Conservation (phyloP, 2,113 vertebrate genomes). For the Sceloporus tristichus region DNA sequence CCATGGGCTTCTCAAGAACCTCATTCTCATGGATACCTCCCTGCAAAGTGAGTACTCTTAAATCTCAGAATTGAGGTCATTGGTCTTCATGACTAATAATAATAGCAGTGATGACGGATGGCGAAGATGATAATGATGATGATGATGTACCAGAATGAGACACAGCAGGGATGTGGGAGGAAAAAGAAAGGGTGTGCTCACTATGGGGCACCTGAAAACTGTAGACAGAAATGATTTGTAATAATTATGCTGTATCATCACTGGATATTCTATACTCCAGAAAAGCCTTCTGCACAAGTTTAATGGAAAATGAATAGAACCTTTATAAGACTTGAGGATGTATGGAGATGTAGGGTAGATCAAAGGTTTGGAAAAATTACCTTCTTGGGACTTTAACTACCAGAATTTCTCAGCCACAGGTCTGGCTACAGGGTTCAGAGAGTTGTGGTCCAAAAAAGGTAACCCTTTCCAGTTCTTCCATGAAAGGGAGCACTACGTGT, state of each 20-base stretch:
- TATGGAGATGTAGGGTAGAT: neutral
- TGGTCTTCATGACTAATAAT: neutral
- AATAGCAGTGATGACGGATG: too few species aligned
- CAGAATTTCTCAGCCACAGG: too few species aligned
- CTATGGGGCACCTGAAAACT: neutral
- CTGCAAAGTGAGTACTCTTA: slow-evolving; percentile 76
- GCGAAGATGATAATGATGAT: too few species aligned
- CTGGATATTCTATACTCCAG: neutral
- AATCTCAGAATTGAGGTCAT: neutral
- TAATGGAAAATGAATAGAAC: neutral
- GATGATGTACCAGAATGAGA: neutral
- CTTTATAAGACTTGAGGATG: neutral
- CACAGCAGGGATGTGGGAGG: too few species aligned
- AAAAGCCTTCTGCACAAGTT: neutral
- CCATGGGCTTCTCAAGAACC: slow-evolving; percentile 89
- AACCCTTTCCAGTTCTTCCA: neutral
- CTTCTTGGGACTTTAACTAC: too few species aligned
- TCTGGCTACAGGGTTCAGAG: too few species aligned
- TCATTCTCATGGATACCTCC: slow-evolving; percentile 88
- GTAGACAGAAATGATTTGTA: neutral
- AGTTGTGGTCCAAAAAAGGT: too few species aligned
- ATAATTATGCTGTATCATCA: neutral
- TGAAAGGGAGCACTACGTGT: neutral
- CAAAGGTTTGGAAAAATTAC: too few species aligned
- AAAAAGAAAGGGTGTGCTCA: neutral